phyloP scores from a whole-genome alignment of 2,888 invertebrate species.

The Euplagia quadripunctaria region DNA sequence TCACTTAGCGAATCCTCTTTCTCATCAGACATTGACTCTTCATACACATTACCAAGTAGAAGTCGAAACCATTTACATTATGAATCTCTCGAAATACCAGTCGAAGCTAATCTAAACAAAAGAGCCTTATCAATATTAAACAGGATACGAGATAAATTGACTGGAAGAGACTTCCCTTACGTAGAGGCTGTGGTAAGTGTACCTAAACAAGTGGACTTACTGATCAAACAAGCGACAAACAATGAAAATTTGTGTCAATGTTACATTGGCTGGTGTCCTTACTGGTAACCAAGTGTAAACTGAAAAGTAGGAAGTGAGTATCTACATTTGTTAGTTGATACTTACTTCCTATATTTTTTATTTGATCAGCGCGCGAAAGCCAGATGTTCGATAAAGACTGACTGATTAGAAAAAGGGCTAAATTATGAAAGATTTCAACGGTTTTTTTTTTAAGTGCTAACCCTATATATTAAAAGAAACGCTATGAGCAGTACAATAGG shows the following conservation, averaged over 20 bases:
- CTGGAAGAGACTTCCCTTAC: constrained; percentile 96
- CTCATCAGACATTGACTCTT: constrained; percentile 78
- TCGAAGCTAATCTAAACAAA: constrained; percentile 94
- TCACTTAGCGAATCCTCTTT: constrained; percentile 78
- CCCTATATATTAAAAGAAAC: background rate
- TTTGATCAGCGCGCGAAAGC: background rate
- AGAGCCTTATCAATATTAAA: constrained; percentile 97
- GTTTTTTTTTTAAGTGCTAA: constrained; percentile 1
- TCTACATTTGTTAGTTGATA: background rate
- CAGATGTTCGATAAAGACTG: constrained; percentile 21
- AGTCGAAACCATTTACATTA: constrained; percentile 75
- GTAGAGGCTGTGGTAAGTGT: constrained; percentile 92
- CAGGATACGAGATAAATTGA: constrained; percentile 97
- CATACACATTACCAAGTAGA: constrained; percentile 76
- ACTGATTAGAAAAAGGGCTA: constrained; percentile 15
- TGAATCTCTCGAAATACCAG: constrained; percentile 83
- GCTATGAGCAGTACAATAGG: background rate
- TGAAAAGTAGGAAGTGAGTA: background rate
- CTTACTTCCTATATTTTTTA: background rate
- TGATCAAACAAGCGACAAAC: constrained; percentile 98
- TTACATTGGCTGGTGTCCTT: constrained; percentile 99
- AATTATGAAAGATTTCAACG: constrained; percentile 6
- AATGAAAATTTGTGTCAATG: constrained; percentile 99
- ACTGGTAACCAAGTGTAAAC: constrained; percentile 85
- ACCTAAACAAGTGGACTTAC: constrained; percentile 95